A percentile compares a stretch with the other conserved stretches of the same genome.
These are phyloP conservation scores for Spisula solida DNA, from an alignment of 2,888 invertebrate species.

Conservation along the genomic window DNA sequence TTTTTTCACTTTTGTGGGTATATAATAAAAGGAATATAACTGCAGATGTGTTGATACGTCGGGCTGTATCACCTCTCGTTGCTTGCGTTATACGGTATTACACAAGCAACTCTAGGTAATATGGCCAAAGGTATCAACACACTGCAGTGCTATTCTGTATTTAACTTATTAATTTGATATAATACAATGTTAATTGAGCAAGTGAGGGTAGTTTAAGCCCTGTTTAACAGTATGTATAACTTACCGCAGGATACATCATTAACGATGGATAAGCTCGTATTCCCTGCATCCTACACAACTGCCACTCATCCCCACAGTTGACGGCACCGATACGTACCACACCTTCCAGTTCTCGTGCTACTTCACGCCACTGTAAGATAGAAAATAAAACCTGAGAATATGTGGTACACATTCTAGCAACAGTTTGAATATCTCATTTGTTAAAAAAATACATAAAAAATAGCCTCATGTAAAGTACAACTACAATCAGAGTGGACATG, in stretches of 20 bases:
- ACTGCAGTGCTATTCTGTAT: too few species aligned
- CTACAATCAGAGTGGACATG: too few species aligned
- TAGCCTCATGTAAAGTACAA: background rate
- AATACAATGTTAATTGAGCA: too few species aligned
- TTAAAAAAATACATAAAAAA: background rate
- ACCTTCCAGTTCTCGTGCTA: slow-evolving; percentile 93
- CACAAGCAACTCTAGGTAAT: too few species aligned
- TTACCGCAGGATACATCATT: slow-evolving; percentile 90
- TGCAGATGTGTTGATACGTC: too few species aligned
- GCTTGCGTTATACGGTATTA: too few species aligned
- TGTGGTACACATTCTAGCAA: background rate
- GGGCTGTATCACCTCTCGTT: too few species aligned
- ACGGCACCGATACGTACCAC: slow-evolving; percentile 94
- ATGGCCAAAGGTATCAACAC: too few species aligned
- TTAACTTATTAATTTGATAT: too few species aligned
- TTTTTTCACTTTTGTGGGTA: too few species aligned
- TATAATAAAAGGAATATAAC: too few species aligned
- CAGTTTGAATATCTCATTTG: background rate
- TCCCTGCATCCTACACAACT: slow-evolving; percentile 92
- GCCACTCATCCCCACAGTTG: slow-evolving; percentile 95
- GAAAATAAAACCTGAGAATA: background rate
- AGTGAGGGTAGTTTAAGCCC: too few species aligned
- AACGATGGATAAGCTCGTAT: slow-evolving; percentile 93
- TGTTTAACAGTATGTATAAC: slow-evolving; percentile 53
- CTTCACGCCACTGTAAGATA: slow-evolving; percentile 91